Evolutionary conservation across 2,113 vertebrate genomes (phyloP).

Genomic region (Corythaixoides concolor): DNA sequence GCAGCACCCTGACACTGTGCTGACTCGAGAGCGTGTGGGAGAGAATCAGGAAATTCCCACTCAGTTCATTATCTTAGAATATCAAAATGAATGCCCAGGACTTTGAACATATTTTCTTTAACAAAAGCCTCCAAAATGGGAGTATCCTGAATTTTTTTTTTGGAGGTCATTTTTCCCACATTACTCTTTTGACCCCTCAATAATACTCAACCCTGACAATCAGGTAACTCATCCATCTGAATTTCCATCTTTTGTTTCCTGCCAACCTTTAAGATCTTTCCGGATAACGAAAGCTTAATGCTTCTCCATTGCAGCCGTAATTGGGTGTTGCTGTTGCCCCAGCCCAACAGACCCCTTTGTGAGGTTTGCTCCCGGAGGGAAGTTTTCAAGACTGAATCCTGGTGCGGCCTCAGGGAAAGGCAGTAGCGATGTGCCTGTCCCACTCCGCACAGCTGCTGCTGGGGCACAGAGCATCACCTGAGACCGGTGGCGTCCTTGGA

Average conservation of each 20-base stretch:
- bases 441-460: not conserved
- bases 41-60: not conserved
- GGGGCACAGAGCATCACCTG: rapidly evolving
- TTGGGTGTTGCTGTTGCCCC: not conserved
- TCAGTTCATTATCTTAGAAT: not conserved
- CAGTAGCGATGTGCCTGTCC: not conserved
- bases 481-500: not conserved
- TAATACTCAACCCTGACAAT: not conserved
- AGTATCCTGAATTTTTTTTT: not conserved
- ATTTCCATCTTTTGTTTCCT: not conserved
- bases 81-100: not conserved
- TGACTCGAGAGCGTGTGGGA: not conserved
- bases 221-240: not conserved
- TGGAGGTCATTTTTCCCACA: not conserved
- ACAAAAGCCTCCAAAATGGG: not conserved
- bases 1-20: not conserved
- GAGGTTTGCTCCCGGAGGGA: not conserved
- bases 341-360: not conserved
- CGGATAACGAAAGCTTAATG: not conserved
- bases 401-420: not conserved
- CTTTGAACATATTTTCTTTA: not conserved
- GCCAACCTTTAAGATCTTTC: not conserved
- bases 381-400: not conserved
- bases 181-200: not conserved
- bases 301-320: not conserved